Conservation (phyloP, 2,888 invertebrate genomes). For the Acanthoscelides obtectus region DNA sequence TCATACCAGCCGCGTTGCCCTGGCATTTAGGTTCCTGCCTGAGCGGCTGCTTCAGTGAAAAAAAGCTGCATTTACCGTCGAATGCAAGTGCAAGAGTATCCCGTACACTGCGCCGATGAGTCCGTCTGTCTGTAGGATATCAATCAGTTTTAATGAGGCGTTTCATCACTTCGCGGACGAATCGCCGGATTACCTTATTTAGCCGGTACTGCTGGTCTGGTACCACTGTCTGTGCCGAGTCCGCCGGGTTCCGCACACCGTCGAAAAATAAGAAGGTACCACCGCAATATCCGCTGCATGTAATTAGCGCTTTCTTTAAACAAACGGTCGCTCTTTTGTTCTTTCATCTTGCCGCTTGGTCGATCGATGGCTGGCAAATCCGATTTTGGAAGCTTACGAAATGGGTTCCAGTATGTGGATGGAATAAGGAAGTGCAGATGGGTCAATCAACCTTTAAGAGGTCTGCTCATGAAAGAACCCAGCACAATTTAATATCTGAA, state of each 20-base stretch:
- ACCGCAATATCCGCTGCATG: not conserved
- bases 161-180: not conserved
- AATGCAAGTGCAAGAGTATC: too few species aligned
- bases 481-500: too few species aligned
- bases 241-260: not conserved
- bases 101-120: not conserved
- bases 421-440: not conserved
- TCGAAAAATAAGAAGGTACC: not conserved
- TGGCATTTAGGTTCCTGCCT: too few species aligned
- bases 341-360: not conserved
- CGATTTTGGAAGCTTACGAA: not conserved
- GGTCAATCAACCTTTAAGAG: too few species aligned
- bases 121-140: not conserved
- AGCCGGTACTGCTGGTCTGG: not conserved
- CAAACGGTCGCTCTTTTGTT: not conserved
- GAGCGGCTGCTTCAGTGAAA: too few species aligned
- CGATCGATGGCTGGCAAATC: not conserved
- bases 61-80: too few species aligned
- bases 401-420: not conserved
- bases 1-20: too few species aligned
- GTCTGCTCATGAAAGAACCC: too few species aligned
- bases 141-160: not conserved
- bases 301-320: slow-evolving; percentile 3
- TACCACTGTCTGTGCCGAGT: not conserved
- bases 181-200: not conserved